Percentiles rank a stretch among this genome's conserved stretches.
These are phyloP conservation scores for Neotoxoptera formosana DNA, from an alignment of 1,140 invertebrate species.

Conservation along the genomic window DNA sequence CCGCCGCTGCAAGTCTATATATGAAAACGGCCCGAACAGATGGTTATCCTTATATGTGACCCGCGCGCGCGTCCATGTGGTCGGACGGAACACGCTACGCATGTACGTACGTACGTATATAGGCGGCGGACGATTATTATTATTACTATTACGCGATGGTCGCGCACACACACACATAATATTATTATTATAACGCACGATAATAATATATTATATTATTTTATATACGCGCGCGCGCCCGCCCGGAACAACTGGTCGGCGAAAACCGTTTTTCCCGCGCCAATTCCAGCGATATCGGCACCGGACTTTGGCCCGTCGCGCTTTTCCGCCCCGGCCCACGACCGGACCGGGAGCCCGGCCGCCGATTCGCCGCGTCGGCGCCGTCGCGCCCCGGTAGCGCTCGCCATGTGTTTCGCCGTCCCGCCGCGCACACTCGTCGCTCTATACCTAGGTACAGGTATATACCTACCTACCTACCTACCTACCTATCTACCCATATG, in stretches of 20 bases:
- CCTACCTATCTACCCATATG: neutral
- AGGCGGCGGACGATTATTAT: conserved; percentile 5
- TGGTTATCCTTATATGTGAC: conserved; percentile 54
- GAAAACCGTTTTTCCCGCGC: conserved; percentile 42
- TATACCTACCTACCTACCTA: neutral
- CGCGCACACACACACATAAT: neutral
- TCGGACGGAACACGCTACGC: neutral
- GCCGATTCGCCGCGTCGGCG: neutral
- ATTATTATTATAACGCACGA: neutral
- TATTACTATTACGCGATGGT: conserved; percentile 1
- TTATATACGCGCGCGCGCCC: neutral
- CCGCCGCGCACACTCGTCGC: neutral
- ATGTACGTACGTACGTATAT: neutral
- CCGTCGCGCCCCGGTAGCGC: neutral
- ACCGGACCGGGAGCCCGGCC: neutral
- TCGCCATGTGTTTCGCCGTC: conserved; percentile 42
- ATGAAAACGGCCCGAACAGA: conserved; percentile 52
- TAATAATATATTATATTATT: too few relatives aligned
- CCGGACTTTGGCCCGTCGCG: neutral
- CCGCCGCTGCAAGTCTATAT: neutral
- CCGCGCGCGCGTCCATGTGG: conserved; percentile 31
- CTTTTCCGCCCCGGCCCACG: neutral
- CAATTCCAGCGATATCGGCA: conserved; percentile 6
- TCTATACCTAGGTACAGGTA: neutral
- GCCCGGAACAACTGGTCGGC: conserved; percentile 50